Evolutionary conservation across 1,140 invertebrate genomes (phyloP).

Genomic region (Latrodectus geometricus): DNA sequence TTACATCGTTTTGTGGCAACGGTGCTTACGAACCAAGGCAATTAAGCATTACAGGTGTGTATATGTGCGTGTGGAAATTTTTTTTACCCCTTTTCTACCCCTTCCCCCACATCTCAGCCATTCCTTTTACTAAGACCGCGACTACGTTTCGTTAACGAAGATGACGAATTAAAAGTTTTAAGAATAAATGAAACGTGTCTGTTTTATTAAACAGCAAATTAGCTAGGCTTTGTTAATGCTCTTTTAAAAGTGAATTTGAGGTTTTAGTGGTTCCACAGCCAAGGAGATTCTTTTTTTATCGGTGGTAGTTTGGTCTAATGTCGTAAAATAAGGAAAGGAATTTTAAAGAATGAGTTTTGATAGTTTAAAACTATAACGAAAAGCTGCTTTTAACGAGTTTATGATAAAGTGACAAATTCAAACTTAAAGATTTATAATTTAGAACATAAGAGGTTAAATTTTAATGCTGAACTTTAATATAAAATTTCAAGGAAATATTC

Average conservation of each 20-base stretch:
- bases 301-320: too few species aligned
- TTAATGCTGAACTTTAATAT: too few species aligned
- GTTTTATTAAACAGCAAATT: slow-evolving; percentile 55
- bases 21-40: slow-evolving; percentile 52
- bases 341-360: too few species aligned
- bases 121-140: background rate
- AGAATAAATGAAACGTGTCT: slow-evolving; percentile 59
- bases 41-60: slow-evolving; percentile 59
- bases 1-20: slow-evolving; percentile 60
- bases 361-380: too few species aligned
- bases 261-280: background rate
- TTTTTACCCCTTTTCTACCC: background rate
- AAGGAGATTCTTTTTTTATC: too few species aligned
- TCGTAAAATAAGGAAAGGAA: too few species aligned
- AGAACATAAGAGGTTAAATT: too few species aligned
- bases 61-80: slow-evolving; percentile 12
- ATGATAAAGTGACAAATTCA: too few species aligned
- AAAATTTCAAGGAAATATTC: too few species aligned
- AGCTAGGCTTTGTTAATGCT: slow-evolving; percentile 45
- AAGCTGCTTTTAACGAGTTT: too few species aligned
- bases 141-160: slow-evolving; percentile 51
- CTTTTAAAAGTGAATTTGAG: slow-evolving; percentile 20
- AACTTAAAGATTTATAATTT: too few species aligned
- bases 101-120: background rate
- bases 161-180: slow-evolving; percentile 62